These are phyloP conservation scores for Struthio camelus DNA, from an alignment of 2,113 vertebrate species.

Conservation along the genomic window DNA sequence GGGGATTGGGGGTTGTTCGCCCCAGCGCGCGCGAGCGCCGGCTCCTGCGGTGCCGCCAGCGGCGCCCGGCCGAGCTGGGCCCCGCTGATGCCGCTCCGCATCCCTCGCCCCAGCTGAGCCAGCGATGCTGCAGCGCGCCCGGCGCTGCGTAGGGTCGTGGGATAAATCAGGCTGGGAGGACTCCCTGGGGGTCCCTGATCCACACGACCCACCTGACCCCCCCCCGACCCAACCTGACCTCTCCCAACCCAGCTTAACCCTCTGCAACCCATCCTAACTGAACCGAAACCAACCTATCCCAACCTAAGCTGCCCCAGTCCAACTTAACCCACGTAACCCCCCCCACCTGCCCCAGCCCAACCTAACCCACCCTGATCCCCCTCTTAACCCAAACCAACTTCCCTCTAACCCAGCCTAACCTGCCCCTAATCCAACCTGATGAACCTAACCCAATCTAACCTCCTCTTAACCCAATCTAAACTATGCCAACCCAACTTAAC, in stretches of 20 bases:
- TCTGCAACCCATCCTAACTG: not conserved
- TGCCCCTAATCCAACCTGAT: not conserved
- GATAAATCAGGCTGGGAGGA: not conserved
- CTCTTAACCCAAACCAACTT: not conserved
- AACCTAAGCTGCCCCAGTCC: not conserved
- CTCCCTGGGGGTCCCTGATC: not conserved
- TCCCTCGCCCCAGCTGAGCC: not conserved
- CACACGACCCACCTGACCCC: no score
- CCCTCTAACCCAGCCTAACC: no score
- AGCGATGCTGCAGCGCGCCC: not conserved
- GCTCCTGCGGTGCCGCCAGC: no score
- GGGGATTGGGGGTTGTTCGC: not conserved
- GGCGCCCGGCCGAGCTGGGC: rapidly evolving
- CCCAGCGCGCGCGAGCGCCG: no score
- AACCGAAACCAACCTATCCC: not conserved
- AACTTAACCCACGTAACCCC: not conserved
- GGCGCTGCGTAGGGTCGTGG: not conserved
- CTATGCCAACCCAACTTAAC: not conserved
- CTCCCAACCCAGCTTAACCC: not conserved
- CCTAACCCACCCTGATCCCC: not conserved
- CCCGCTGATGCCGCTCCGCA: not conserved
- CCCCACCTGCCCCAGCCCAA: not conserved
- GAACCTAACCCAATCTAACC: not conserved
- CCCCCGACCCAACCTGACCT: not conserved
- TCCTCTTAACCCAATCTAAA: not conserved